Percentiles rank a stretch among this genome's conserved stretches.
These are phyloP conservation scores for Torymus aiolomorphi DNA, from an alignment of 2,888 invertebrate genomes.

Conservation along the genomic window DNA sequence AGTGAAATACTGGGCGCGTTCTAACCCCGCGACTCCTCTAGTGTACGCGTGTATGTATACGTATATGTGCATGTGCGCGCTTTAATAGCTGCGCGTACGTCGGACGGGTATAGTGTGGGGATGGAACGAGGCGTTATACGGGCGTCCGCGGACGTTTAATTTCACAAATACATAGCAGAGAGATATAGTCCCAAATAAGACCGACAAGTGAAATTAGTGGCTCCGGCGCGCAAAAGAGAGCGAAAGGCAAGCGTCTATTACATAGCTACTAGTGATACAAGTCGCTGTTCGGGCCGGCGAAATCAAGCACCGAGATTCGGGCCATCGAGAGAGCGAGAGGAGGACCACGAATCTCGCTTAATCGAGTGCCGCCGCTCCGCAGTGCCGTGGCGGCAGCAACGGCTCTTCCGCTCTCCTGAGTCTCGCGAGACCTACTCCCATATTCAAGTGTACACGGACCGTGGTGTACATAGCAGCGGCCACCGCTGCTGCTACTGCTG, in stretches of 20 bases:
- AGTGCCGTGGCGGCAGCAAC: not conserved
- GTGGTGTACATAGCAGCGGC: too few species aligned
- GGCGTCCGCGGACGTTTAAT: not conserved
- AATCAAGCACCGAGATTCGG: not conserved
- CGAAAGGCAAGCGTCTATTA: too few species aligned
- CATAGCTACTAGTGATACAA: too few species aligned
- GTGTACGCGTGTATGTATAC: too few species aligned
- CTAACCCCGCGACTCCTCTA: too few species aligned
- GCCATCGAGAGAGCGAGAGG: not conserved
- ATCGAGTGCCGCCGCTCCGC: conserved; percentile 2
- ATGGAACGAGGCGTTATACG: too few species aligned
- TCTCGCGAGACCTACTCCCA: conserved; percentile 25
- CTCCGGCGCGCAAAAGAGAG: not conserved
- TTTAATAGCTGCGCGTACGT: too few species aligned
- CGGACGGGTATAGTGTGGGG: too few species aligned
- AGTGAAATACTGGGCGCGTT: too few species aligned
- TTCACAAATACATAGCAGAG: not conserved
- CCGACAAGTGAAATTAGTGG: conserved; percentile 30
- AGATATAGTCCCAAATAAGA: not conserved
- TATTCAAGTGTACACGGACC: conserved; percentile 5
- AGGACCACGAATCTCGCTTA: conserved; percentile 25
- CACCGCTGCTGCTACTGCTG: too few species aligned
- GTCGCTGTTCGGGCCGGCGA: not conserved
- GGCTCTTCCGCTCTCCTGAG: not conserved
- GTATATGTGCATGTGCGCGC: too few species aligned